phyloP scores from a whole-genome alignment of 2,888 invertebrate species.

The Orthosia gracilis region DNA sequence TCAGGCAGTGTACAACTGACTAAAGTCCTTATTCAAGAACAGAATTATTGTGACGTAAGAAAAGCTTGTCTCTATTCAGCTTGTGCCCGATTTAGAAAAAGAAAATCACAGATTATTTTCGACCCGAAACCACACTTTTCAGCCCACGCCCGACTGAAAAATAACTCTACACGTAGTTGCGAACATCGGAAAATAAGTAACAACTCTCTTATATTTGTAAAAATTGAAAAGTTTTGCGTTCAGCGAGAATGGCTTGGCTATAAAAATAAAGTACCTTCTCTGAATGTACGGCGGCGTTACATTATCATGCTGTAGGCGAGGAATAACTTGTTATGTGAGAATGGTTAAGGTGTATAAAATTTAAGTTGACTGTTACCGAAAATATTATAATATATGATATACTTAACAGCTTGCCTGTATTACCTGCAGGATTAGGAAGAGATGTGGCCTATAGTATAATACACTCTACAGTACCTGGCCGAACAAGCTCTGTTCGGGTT shows the following conservation, averaged over 20 bases:
- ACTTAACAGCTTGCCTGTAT: no score
- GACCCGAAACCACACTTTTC: no score
- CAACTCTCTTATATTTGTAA: conserved; percentile 34
- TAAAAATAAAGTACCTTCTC: conserved; percentile 52
- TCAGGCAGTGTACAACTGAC: not conserved
- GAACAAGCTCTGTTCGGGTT: no score
- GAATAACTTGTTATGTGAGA: conserved; percentile 37
- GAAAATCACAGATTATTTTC: conserved; percentile 11
- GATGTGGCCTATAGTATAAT: no score
- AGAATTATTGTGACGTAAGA: no score
- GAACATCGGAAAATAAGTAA: conserved; percentile 9
- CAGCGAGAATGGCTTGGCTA: conserved; percentile 19
- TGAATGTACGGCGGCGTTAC: conserved; percentile 13
- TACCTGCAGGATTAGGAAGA: no score
- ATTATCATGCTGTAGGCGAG: not conserved
- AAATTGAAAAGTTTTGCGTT: conserved; percentile 44
- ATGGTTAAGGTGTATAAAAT: conserved; percentile 4
- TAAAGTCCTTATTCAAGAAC: not conserved
- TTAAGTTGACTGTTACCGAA: not conserved
- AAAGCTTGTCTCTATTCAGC: not conserved
- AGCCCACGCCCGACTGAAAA: conserved; percentile 23
- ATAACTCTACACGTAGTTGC: conserved; percentile 44
- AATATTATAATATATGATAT: not conserved
- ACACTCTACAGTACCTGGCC: no score
- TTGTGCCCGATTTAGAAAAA: conserved; percentile 13